A percentile compares a stretch with the other conserved stretches of the same genome.
Conservation (phyloP, 2,797 vertebrate genomes). For the Helarctos malayanus region DNA sequence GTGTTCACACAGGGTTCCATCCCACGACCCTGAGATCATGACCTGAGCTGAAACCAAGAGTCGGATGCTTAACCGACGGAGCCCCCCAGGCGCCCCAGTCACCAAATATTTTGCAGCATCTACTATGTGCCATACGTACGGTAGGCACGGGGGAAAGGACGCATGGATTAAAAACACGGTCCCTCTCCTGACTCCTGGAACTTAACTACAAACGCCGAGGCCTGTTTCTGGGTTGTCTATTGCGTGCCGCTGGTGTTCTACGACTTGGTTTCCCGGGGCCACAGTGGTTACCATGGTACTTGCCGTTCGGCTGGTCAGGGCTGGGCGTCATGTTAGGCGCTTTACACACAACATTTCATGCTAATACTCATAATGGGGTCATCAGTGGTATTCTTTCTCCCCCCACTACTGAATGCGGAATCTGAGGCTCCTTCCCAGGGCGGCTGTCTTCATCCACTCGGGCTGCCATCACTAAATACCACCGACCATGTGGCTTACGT, state of each 20-base stretch:
- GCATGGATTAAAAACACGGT: not conserved
- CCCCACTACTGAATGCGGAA: not conserved
- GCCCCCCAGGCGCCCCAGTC: not conserved
- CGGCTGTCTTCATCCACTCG: not conserved
- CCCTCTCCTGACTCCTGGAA: not conserved
- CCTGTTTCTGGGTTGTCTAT: not conserved
- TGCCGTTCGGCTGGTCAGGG: not conserved
- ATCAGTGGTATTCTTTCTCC: not conserved
- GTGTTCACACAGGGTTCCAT: not conserved
- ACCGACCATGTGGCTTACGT: not conserved
- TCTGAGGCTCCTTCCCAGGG: not conserved
- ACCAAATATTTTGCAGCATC: not conserved
- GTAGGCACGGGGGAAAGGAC: not conserved
- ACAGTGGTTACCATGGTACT: not conserved
- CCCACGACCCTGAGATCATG: not conserved
- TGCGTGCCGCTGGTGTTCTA: not conserved
- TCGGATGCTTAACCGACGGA: not conserved
- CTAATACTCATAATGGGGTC: not conserved
- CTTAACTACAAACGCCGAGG: not conserved
- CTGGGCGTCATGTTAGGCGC: not conserved
- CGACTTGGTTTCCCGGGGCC: not conserved
- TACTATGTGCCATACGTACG: not conserved
- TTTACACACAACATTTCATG: not conserved
- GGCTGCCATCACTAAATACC: not conserved
- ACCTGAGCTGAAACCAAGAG: not conserved